Base-by-base conservation (phyloP, 2,888 invertebrate species). In the Drosophila lutescens region DNA sequence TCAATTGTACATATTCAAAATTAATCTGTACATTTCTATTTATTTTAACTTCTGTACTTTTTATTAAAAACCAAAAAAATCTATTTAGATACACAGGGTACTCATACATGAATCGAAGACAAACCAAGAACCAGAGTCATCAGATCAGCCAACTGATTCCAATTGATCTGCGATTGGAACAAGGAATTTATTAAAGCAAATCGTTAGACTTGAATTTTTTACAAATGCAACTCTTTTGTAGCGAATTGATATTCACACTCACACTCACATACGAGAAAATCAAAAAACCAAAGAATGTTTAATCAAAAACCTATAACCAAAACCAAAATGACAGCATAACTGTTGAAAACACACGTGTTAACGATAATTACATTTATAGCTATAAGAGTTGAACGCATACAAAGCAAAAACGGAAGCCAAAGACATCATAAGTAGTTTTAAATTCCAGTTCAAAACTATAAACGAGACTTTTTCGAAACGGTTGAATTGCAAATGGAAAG, bases 151-250 rank as follows among this genome's bases (percentile, higher is more conserved):
- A 82, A 74, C 67, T 74, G 59, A 72, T 79, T 76, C 56, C 80
- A 49, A 63, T 43, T 15, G n/a, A 49, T 34, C 23, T 41, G 41
- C 67, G 41, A 66, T 75, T 72, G 72, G 79, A 76, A 77, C 72
- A 84, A 81, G 89, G 87, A 89, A 90, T 88, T 89, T 90, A 89
- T 84, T 77, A 71, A 81, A 76, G 60, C 57, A 86, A 89, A 90
- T 74, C 75, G 83, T 89, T 90, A 90, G 89, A 90, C 88, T 88
- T 81, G 76, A 86, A 77, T 80, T 88, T 88, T 90, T 78, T 88
- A 88, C 77, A 62, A 88, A 78, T 63, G 75, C 65, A 68, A 74
- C 68, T 62, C 67, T 78, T 86, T 88, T 77, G 70, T 84, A 83
- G 70, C 55, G 73, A 68, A 74, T 76, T 79, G 69, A 77, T 61